phyloP scores from a whole-genome alignment of 2,888 invertebrate species.

The Endotricha flammealis region DNA sequence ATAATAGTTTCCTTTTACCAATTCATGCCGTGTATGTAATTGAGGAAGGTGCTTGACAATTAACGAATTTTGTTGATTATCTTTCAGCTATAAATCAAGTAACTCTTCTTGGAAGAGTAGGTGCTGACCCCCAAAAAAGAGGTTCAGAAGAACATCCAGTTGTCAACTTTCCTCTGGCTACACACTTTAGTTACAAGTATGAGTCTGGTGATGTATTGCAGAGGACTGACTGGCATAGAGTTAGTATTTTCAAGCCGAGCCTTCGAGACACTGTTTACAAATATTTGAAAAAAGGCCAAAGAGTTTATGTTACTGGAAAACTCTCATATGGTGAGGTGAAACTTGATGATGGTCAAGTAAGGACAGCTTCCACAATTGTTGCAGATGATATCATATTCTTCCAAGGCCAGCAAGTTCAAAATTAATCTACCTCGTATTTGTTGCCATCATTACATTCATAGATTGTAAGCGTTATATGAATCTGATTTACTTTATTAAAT shows the following conservation, averaged over 20 bases:
- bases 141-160: slow-evolving; percentile 91
- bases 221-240: slow-evolving; percentile 94
- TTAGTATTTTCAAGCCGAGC: slow-evolving; percentile 91
- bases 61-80: no score
- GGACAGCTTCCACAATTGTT: slow-evolving; percentile 86
- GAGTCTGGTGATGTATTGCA: slow-evolving; percentile 88
- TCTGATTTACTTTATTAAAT: slow-evolving; percentile 11
- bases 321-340: slow-evolving; percentile 91
- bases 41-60: no score
- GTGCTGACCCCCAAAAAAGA: slow-evolving; percentile 91
- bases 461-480: slow-evolving; percentile 25
- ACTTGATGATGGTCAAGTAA: slow-evolving; percentile 84
- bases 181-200: slow-evolving; percentile 90
- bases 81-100: slow-evolving; percentile 86
- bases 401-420: slow-evolving; percentile 50
- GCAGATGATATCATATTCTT: slow-evolving; percentile 94
- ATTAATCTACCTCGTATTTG: neutral
- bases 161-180: slow-evolving; percentile 92
- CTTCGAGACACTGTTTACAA: slow-evolving; percentile 88
- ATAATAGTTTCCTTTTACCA: no score
- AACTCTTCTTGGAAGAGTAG: slow-evolving; percentile 90
- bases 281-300: slow-evolving; percentile 90
- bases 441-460: slow-evolving; percentile 17
- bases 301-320: slow-evolving; percentile 89
- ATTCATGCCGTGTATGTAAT: no score